A percentile compares a stretch with the other conserved stretches of the same genome.
Evolutionary conservation across 2,888 invertebrate genomes (phyloP).

Genomic region (Oscheius sp.): DNA sequence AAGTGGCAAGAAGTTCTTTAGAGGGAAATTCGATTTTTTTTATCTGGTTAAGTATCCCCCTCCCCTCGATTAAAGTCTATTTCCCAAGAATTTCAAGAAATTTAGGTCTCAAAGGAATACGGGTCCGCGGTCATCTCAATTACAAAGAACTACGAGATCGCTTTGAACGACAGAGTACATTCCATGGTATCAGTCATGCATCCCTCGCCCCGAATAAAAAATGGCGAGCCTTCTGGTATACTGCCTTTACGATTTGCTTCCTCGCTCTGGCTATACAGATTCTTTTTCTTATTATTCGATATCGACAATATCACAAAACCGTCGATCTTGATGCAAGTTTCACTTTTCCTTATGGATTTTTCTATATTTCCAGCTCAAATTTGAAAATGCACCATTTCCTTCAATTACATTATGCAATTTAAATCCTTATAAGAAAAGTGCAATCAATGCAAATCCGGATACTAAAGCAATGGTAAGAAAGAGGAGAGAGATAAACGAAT

Average conservation of each 20-base stretch:
- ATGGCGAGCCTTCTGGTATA: slow-evolving; percentile 64
- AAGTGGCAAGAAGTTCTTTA: too few species aligned
- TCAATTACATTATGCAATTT: slow-evolving; percentile 69
- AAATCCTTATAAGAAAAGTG: slow-evolving; percentile 69
- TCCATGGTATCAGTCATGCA: slow-evolving; percentile 59
- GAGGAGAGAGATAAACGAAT: not conserved
- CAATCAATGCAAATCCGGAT: slow-evolving; percentile 60
- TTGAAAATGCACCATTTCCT: slow-evolving; percentile 70
- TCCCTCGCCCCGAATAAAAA: slow-evolving; percentile 56
- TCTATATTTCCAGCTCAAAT: slow-evolving; percentile 66
- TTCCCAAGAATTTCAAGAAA: slow-evolving; percentile 15
- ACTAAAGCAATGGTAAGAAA: slow-evolving; percentile 61
- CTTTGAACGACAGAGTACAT: slow-evolving; percentile 35
- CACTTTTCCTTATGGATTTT: not conserved
- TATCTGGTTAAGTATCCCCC: too few species aligned
- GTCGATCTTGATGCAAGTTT: slow-evolving; percentile 68
- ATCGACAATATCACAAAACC: slow-evolving; percentile 64
- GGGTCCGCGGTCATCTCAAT: slow-evolving; percentile 53
- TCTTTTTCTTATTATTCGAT: slow-evolving; percentile 60
- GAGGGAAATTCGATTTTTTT: too few species aligned
- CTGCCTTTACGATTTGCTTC: slow-evolving; percentile 61
- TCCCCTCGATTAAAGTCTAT: not conserved
- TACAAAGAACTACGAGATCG: slow-evolving; percentile 48
- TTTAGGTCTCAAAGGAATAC: slow-evolving; percentile 55
- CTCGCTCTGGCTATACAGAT: slow-evolving; percentile 56